phyloP scores from a whole-genome alignment of 2,888 invertebrate species.

The Hirtodrosophila histrioides region DNA sequence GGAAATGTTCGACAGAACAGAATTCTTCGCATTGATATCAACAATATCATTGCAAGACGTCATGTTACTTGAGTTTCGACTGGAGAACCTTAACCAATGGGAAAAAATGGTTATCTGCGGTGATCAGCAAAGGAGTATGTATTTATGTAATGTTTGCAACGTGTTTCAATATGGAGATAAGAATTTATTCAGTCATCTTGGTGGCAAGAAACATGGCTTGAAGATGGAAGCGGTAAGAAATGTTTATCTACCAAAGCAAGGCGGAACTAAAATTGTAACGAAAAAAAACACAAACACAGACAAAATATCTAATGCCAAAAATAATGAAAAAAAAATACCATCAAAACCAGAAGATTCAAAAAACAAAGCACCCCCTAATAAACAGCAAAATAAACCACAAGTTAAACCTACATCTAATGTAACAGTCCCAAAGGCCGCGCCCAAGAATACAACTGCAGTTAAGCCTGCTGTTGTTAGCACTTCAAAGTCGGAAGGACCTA shows the following conservation, averaged over 20 bases:
- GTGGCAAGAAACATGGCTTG: slow-evolving; percentile 75
- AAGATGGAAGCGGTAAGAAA: slow-evolving; percentile 58
- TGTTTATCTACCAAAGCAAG: slow-evolving; percentile 57
- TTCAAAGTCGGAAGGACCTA: too few species aligned
- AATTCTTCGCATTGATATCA: slow-evolving; percentile 41
- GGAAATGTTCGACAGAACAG: slow-evolving; percentile 14
- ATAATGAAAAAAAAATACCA: background rate
- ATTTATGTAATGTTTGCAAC: slow-evolving; percentile 70
- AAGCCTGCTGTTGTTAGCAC: background rate
- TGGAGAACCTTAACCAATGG: slow-evolving; percentile 48
- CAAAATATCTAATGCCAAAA: background rate
- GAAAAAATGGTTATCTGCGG: slow-evolving; percentile 41
- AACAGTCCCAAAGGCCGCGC: slow-evolving; percentile 1
- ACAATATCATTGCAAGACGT: slow-evolving; percentile 62
- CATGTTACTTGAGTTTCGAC: slow-evolving; percentile 63
- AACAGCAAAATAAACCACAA: background rate
- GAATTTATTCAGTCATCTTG: slow-evolving; percentile 73
- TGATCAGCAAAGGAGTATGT: slow-evolving; percentile 33
- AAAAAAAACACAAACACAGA: background rate
- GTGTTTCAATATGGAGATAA: slow-evolving; percentile 68
- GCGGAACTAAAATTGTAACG: background rate
- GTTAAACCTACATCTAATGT: background rate
- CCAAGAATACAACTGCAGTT: background rate
- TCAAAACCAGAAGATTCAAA: background rate
- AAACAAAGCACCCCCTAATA: background rate